Conservation (phyloP, 53 echinoderm and acorn worm species). For the Stichopus horrens region DNA sequence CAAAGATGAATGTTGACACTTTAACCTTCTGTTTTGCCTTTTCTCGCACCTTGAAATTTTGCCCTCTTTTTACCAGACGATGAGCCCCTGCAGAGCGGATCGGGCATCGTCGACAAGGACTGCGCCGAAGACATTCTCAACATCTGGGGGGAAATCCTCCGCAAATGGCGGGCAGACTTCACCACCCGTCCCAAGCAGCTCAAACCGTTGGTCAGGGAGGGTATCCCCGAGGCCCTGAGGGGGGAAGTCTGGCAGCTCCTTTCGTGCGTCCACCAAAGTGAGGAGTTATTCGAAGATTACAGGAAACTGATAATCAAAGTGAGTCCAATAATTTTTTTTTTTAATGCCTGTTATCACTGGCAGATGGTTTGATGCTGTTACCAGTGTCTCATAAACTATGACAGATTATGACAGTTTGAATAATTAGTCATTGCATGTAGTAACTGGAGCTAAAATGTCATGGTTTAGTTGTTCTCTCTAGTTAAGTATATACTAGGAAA, state of each 20-base stretch:
- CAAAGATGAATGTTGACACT: neutral
- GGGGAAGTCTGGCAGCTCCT: slow-evolving; percentile 99
- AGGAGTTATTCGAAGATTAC: slow-evolving; percentile 84
- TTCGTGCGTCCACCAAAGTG: slow-evolving; percentile 83
- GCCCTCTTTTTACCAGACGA: slow-evolving; percentile 60
- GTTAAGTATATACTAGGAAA: no score
- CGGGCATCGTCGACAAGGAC: slow-evolving; percentile 91
- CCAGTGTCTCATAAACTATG: no score
- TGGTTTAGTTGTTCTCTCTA: no score
- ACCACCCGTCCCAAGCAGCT: slow-evolving; percentile 82
- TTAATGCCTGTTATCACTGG: no score
- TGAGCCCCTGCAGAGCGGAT: slow-evolving; percentile 95
- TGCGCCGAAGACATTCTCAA: slow-evolving; percentile 90
- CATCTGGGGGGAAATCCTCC: slow-evolving; percentile 84
- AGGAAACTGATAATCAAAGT: slow-evolving; percentile 92
- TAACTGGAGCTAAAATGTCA: no score
- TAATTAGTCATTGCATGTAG: no score
- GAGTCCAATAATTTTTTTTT: slow-evolving; percentile 18
- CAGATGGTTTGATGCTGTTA: no score
- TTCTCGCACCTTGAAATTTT: neutral
- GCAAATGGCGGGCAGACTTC: slow-evolving; percentile 88
- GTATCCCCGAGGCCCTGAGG: slow-evolving; percentile 91
- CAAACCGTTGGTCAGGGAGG: slow-evolving; percentile 78
- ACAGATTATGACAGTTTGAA: no score
- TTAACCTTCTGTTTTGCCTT: neutral